These are phyloP conservation scores for Globodera ellingtonae DNA, from an alignment of 1,140 invertebrate species.

Conservation along the genomic window DNA sequence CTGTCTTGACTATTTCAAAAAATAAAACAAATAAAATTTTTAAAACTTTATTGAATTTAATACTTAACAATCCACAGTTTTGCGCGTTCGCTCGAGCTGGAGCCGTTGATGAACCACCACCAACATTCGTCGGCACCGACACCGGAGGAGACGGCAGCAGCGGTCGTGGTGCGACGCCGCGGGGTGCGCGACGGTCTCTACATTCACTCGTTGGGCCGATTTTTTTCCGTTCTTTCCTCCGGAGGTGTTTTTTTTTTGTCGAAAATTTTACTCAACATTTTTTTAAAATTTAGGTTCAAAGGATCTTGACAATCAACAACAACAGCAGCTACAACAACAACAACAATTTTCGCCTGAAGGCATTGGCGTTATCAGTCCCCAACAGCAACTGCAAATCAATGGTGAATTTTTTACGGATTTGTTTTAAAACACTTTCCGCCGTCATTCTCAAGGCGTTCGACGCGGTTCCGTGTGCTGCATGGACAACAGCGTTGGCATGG, in stretches of 20 bases:
- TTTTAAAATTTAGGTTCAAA: not conserved
- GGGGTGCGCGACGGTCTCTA: slow-evolving; percentile 8
- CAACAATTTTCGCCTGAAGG: not conserved
- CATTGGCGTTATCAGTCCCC: not conserved
- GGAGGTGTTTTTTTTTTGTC: not conserved
- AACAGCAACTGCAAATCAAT: not conserved
- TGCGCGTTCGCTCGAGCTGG: slow-evolving; percentile 57
- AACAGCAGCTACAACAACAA: not conserved
- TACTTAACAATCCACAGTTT: slow-evolving; percentile 40
- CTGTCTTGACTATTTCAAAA: too few species aligned
- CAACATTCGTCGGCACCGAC: slow-evolving; percentile 24
- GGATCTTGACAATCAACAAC: not conserved
- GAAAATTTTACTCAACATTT: too few species aligned
- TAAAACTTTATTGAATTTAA: too few species aligned
- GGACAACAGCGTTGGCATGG: not conserved
- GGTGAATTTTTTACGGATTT: not conserved
- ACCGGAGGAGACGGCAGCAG: slow-evolving; percentile 1
- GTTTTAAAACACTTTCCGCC: too few species aligned
- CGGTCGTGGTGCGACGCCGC: not conserved
- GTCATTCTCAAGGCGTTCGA: not conserved
- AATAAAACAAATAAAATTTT: too few species aligned
- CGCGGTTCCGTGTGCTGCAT: not conserved
- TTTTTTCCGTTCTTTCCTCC: not conserved
- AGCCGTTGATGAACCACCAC: slow-evolving; percentile 35
- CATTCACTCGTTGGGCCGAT: slow-evolving; percentile 3